Evolutionary conservation across 2,888 invertebrate species (phyloP).

Genomic region (Archips xylosteana): DNA sequence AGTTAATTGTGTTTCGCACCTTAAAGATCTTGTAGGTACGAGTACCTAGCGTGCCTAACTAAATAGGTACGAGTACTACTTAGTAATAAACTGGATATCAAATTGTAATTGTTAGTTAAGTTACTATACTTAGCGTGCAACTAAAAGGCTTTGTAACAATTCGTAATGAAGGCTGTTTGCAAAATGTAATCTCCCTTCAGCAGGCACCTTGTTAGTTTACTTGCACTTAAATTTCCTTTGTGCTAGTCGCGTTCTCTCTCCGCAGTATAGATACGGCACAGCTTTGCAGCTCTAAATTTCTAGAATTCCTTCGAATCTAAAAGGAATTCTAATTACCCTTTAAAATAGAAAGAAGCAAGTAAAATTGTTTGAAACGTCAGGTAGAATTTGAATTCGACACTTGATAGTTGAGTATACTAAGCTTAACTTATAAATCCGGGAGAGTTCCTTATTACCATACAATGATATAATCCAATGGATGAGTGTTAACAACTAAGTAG

Average conservation of each 20-base stretch:
- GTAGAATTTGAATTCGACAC: background rate
- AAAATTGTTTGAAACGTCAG: background rate
- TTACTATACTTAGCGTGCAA: too few relatives aligned
- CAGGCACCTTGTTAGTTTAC: background rate
- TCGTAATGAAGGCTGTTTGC: background rate
- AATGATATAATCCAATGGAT: too few relatives aligned
- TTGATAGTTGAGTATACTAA: background rate
- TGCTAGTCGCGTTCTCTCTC: background rate
- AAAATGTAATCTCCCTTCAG: constrained; percentile 1
- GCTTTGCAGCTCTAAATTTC: background rate
- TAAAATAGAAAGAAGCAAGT: background rate
- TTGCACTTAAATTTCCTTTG: constrained; percentile 6
- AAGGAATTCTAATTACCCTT: background rate
- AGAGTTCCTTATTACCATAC: too few relatives aligned
- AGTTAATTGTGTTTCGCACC: too few relatives aligned
- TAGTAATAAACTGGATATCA: too few relatives aligned
- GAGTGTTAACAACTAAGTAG: too few relatives aligned
- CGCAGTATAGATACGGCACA: background rate
- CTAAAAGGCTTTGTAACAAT: background rate
- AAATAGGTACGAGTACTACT: too few relatives aligned
- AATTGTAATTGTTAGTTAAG: too few relatives aligned
- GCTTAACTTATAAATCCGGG: background rate
- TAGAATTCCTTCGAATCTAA: background rate
- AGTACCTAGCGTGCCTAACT: background rate
- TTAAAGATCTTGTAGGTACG: too few relatives aligned